These are phyloP conservation scores for Apodemia zela DNA, from an alignment of 2,888 invertebrate species.

Conservation along the genomic window DNA sequence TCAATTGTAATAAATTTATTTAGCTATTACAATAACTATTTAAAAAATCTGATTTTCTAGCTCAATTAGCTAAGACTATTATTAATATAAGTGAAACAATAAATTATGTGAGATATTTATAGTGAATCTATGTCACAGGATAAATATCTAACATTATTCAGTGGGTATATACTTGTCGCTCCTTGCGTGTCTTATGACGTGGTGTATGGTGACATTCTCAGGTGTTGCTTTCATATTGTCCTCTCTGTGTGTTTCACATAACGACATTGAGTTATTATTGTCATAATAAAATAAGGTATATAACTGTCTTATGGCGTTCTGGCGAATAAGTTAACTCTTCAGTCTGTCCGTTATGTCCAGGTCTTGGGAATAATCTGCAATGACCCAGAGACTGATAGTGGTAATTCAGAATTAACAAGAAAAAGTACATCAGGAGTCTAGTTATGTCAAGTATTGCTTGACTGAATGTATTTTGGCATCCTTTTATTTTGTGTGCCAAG, in stretches of 20 bases:
- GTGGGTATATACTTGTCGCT: neutral
- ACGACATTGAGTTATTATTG: conserved; percentile 8
- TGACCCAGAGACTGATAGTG: no score
- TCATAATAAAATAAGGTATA: neutral
- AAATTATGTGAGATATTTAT: neutral
- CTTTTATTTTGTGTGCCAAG: no score
- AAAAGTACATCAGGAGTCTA: no score
- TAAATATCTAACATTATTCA: conserved; percentile 16
- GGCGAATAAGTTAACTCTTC: neutral
- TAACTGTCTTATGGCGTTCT: neutral
- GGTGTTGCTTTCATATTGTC: conserved; percentile 7
- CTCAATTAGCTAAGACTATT: no score
- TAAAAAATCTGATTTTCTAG: no score
- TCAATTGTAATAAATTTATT: no score
- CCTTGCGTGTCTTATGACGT: conserved; percentile 11
- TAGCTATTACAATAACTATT: no score
- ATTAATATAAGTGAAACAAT: neutral
- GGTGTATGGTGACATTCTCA: conserved; percentile 15
- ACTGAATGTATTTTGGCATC: no score
- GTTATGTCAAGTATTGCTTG: no score
- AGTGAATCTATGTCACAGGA: neutral
- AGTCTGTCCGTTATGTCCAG: no score
- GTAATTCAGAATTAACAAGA: no score
- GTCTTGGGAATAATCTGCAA: no score
- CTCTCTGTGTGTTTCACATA: conserved; percentile 1